Percentiles rank a stretch among this genome's conserved stretches.
Conservation (phyloP, 2,113 vertebrate species). For the Caracal caracal region DNA sequence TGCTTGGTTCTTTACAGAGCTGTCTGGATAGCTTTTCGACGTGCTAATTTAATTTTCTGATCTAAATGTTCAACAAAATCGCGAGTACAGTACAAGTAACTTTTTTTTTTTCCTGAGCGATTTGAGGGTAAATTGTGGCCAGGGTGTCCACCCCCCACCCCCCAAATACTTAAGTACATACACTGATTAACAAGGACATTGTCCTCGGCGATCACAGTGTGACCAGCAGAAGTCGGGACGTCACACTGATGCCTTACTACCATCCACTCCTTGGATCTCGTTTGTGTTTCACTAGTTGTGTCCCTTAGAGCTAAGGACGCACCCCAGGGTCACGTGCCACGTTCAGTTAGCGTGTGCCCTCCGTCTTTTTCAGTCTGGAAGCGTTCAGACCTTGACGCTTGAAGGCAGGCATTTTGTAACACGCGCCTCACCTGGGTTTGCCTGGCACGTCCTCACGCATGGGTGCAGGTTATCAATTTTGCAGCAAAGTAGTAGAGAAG, state of each 20-base stretch:
- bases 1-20: too few species aligned
- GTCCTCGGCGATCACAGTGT: neutral
- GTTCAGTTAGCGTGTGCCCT: too few species aligned
- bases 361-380: neutral
- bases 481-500: neutral
- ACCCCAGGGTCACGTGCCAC: neutral
- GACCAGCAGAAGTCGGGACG: neutral
- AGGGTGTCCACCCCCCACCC: neutral
- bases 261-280: fast-evolving
- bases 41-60: neutral
- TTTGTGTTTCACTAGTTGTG: fast-evolving
- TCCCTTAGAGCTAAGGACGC: neutral
- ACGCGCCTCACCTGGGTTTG: neutral
- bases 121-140: neutral
- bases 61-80: neutral
- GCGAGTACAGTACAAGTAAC: neutral
- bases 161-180: neutral
- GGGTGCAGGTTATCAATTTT: neutral
- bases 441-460: neutral
- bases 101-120: neutral
- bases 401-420: neutral
- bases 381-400: neutral
- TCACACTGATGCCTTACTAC: neutral
- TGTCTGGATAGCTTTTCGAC: neutral
- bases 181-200: fast-evolving